These are phyloP conservation scores for Aleiodes alternator DNA, from an alignment of 2,888 invertebrate species.

Conservation along the genomic window DNA sequence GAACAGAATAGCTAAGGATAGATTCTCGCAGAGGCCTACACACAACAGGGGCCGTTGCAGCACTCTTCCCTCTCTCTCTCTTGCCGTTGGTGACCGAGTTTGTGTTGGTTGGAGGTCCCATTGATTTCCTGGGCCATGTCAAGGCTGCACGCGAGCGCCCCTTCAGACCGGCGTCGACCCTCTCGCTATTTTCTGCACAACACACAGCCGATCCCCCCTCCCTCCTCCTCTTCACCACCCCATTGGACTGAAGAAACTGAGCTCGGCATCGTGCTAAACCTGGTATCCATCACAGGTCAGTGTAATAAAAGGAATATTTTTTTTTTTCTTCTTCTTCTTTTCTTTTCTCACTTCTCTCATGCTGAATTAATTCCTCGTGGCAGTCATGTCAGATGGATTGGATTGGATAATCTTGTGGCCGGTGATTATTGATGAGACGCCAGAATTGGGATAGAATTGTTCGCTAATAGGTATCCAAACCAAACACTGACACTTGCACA, in stretches of 20 bases:
- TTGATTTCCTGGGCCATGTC: conserved; percentile 75
- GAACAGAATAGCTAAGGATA: conserved; percentile 39
- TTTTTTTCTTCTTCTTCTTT: neutral
- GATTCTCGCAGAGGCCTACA: conserved; percentile 44
- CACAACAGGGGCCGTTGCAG: conserved; percentile 52
- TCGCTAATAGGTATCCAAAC: conserved; percentile 33
- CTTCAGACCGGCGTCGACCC: conserved; percentile 62
- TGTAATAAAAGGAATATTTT: neutral
- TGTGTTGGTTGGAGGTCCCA: conserved; percentile 74
- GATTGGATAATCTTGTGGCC: neutral
- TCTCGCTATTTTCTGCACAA: conserved; percentile 47
- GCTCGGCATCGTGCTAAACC: conserved; percentile 11
- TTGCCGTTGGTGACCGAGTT: conserved; percentile 66
- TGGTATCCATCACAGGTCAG: conserved; percentile 1
- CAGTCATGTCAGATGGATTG: neutral
- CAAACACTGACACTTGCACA: conserved; percentile 5
- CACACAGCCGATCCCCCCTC: conserved; percentile 11
- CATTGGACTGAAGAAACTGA: neutral
- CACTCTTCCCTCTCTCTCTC: conserved; percentile 36
- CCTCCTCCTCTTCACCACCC: conserved; percentile 28
- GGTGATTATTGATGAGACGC: conserved; percentile 26
- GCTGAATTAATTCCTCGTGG: too few species aligned
- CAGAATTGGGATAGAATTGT: conserved; percentile 37
- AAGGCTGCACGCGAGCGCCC: conserved; percentile 74
- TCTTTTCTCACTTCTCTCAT: too few species aligned